These are phyloP conservation scores for Philopedon plagiatum DNA, from an alignment of 2,888 invertebrate genomes.

Conservation along the genomic window DNA sequence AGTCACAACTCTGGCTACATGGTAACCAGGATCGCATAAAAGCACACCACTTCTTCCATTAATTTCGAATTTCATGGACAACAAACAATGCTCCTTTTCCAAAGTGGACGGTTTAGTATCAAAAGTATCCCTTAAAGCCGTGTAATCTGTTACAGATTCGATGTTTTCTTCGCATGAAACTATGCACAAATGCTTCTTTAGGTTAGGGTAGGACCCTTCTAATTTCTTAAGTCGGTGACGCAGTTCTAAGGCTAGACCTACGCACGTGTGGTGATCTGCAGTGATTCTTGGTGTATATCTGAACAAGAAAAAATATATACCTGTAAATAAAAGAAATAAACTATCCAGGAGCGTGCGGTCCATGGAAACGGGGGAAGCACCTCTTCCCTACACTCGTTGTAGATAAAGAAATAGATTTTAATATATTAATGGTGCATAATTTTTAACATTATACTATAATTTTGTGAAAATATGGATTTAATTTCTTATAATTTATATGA, in stretches of 20 bases:
- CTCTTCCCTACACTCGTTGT: too few species aligned
- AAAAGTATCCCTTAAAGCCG: constrained; percentile 73
- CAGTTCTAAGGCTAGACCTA: constrained; percentile 88
- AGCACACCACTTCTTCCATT: constrained; percentile 83
- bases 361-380: too few species aligned
- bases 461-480: too few species aligned
- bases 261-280: constrained; percentile 87
- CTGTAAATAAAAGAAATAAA: neutral
- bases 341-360: too few species aligned
- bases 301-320: constrained; percentile 2
- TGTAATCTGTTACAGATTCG: constrained; percentile 74
- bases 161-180: constrained; percentile 92
- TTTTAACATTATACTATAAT: too few species aligned
- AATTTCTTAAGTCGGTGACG: constrained; percentile 76
- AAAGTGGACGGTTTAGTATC: constrained; percentile 74
- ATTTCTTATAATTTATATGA: too few species aligned
- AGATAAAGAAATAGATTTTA: too few species aligned
- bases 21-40: constrained; percentile 93
- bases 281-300: constrained; percentile 84
- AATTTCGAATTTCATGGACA: constrained; percentile 81
- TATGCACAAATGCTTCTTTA: constrained; percentile 78
- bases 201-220: constrained; percentile 77
- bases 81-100: constrained; percentile 92
- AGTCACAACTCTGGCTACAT: constrained; percentile 87
- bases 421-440: too few species aligned